Percentiles rank a stretch among this genome's conserved stretches.
Evolutionary conservation across 2,113 vertebrate species (phyloP).

Genomic region (Bubalus kerabau): DNA sequence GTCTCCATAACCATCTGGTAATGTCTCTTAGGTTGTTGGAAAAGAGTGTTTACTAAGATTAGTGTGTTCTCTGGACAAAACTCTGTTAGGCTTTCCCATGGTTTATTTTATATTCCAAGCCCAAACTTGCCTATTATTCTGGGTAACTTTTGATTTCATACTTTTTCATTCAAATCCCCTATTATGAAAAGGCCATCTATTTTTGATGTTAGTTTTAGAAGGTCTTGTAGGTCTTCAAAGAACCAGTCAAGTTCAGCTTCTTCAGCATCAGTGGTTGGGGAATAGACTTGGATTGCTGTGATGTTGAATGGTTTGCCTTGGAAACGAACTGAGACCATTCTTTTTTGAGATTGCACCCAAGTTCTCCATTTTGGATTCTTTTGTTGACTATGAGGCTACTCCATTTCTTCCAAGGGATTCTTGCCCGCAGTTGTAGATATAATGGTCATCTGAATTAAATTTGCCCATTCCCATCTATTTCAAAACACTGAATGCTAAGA

Average conservation of each 20-base stretch:
- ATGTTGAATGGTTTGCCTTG: not conserved
- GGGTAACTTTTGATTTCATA: not conserved
- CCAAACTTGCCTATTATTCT: not conserved
- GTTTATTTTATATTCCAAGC: not conserved
- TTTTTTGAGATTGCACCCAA: not conserved
- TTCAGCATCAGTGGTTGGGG: not conserved
- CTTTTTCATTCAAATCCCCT: not conserved
- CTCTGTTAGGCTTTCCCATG: not conserved
- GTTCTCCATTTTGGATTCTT: not conserved
- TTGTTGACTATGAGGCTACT: not conserved
- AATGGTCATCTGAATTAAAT: not conserved
- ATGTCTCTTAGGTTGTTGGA: not conserved
- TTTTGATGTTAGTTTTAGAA: not conserved
- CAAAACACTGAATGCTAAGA: not conserved
- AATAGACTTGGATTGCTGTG: not conserved
- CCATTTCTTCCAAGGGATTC: not conserved
- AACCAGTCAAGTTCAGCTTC: not conserved
- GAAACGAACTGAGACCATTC: not conserved
- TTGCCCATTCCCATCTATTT: not conserved
- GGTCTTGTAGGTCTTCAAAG: not conserved
- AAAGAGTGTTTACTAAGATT: not conserved
- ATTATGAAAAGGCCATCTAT: not conserved
- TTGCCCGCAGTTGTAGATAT: not conserved
- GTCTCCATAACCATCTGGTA: not conserved
- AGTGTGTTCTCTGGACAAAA: not conserved